Conservation (phyloP, 53 echinoderm and acorn worm species). For the Glandiceps talaboti region DNA sequence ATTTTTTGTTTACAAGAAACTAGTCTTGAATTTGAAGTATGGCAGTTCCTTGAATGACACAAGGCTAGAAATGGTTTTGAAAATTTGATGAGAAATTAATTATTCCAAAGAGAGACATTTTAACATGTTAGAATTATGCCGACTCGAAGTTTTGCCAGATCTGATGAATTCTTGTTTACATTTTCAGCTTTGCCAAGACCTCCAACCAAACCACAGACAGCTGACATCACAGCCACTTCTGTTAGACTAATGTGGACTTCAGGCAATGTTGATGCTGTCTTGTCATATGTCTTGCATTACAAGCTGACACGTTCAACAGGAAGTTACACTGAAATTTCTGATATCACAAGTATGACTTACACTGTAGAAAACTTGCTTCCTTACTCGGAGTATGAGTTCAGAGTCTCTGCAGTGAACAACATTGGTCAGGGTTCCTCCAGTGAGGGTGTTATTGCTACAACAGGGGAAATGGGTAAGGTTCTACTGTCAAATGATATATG, state of each 20-base stretch:
- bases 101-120: too few relatives aligned
- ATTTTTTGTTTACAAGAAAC: too few relatives aligned
- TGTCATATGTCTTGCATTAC: constrained; percentile 63
- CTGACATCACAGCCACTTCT: constrained; percentile 38
- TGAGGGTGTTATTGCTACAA: constrained; percentile 28
- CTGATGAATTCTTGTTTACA: too few relatives aligned
- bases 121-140: too few relatives aligned
- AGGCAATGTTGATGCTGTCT: constrained; percentile 34
- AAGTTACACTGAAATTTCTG: constrained; percentile 31
- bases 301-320: constrained; percentile 36
- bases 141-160: too few relatives aligned
- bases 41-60: too few relatives aligned
- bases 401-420: constrained; percentile 63
- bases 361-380: constrained; percentile 59
- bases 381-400: constrained; percentile 59
- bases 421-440: constrained; percentile 84
- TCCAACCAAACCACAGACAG: constrained; percentile 51
- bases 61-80: too few relatives aligned
- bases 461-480: constrained; percentile 86
- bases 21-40: too few relatives aligned
- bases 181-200: constrained; percentile 78
- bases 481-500: too few relatives aligned
- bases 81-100: too few relatives aligned
- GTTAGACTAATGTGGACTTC: constrained; percentile 59
- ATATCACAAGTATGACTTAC: constrained; percentile 28